phyloP scores from a whole-genome alignment of 2,797 vertebrate species.

The Syngnathus acus region DNA sequence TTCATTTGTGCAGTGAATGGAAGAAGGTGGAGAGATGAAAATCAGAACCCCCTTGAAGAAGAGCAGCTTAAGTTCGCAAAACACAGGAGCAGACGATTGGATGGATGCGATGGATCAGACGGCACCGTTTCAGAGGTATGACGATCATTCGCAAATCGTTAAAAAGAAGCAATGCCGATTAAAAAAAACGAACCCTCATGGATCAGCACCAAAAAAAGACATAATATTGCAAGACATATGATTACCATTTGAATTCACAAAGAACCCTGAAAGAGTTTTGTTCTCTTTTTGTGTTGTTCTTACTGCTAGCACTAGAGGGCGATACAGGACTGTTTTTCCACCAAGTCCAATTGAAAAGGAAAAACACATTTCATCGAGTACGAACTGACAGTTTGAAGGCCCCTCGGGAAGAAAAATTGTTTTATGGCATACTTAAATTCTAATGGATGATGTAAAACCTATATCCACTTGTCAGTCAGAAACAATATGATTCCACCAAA shows the following conservation, averaged over 20 bases:
- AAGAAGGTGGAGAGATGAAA: constrained; percentile 56
- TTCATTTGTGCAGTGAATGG: constrained; percentile 41
- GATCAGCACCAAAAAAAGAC: no score
- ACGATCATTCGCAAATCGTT: no score
- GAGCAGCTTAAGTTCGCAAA: constrained; percentile 37
- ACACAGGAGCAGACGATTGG: constrained; percentile 59
- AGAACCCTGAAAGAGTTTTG: neutral
- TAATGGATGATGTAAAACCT: neutral
- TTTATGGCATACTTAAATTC: neutral
- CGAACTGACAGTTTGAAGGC: neutral
- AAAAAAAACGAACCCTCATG: no score
- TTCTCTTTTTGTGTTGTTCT: constrained; percentile 3
- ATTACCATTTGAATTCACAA: neutral
- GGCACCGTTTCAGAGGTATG: constrained; percentile 67
- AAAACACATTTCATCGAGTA: neutral
- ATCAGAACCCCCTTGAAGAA: constrained; percentile 62
- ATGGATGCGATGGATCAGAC: constrained; percentile 55
- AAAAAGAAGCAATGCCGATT: no score
- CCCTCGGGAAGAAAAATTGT: neutral
- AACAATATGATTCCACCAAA: neutral
- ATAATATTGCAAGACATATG: neutral
- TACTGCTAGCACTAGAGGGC: constrained; percentile 54
- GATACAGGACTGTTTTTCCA: constrained; percentile 24
- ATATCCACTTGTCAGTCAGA: neutral
- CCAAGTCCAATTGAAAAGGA: neutral